Conservation (phyloP, 2,888 invertebrate species). For the Ochropacha duplaris region DNA sequence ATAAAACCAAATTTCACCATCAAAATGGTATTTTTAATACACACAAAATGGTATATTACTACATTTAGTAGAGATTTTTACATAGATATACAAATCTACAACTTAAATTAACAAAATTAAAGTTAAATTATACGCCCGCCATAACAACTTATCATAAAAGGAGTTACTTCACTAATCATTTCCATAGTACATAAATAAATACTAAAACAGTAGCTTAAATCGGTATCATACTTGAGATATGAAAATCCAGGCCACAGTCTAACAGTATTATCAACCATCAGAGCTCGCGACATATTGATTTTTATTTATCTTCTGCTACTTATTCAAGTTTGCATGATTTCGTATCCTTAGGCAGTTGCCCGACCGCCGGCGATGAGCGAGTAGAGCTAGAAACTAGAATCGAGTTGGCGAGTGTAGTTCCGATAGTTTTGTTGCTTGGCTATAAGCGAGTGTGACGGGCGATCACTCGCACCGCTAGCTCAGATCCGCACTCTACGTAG, state of each 20-base stretch:
- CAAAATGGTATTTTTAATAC: constrained; percentile 49
- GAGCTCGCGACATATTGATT: not conserved
- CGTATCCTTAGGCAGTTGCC: too few species aligned
- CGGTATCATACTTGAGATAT: not conserved
- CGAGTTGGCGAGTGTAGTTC: too few species aligned
- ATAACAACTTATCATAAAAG: not conserved
- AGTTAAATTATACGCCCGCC: not conserved
- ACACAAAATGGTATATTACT: constrained; percentile 32
- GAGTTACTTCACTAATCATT: not conserved
- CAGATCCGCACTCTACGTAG: too few species aligned
- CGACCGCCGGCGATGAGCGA: too few species aligned
- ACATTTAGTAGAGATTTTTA: constrained; percentile 13
- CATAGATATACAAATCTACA: not conserved
- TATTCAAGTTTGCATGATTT: too few species aligned
- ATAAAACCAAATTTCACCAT: constrained; percentile 23
- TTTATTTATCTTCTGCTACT: too few species aligned
- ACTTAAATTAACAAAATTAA: not conserved
- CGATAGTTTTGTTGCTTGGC: too few species aligned
- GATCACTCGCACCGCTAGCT: too few species aligned
- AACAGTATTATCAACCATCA: not conserved
- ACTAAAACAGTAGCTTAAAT: not conserved
- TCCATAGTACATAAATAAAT: not conserved
- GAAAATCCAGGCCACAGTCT: not conserved
- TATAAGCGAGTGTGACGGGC: too few species aligned
- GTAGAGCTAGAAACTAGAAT: too few species aligned